Conservation (phyloP, 2,113 vertebrate species). For the Mugil cephalus region DNA sequence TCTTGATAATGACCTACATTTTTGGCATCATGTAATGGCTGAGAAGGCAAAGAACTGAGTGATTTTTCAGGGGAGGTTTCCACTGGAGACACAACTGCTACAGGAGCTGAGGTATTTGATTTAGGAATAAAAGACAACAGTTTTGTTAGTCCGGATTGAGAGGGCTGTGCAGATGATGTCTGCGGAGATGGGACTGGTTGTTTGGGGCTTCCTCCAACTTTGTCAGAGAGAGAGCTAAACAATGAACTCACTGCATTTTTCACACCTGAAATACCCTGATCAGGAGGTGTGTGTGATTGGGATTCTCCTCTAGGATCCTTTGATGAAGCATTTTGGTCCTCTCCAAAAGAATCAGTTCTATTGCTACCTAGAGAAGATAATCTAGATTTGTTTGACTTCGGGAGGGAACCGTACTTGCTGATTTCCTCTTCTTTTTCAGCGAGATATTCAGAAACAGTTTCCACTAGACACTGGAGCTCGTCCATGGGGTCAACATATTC, state of each 20-base stretch:
- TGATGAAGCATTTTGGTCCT: slow-evolving; percentile 66
- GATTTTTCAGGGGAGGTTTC: slow-evolving; percentile 76
- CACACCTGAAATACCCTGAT: slow-evolving; percentile 82
- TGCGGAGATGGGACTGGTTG: slow-evolving; percentile 79
- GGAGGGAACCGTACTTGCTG: slow-evolving; percentile 89
- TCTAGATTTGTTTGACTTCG: slow-evolving; percentile 83
- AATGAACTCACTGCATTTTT: slow-evolving; percentile 90
- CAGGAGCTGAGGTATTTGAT: slow-evolving; percentile 72
- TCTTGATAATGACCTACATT: slow-evolving; percentile 42
- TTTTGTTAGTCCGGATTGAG: slow-evolving; percentile 81
- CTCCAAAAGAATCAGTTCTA: slow-evolving; percentile 74
- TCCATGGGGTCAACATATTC: slow-evolving; percentile 91
- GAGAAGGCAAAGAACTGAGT: slow-evolving; percentile 72
- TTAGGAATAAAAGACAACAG: slow-evolving; percentile 82
- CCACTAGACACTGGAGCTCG: slow-evolving; percentile 95
- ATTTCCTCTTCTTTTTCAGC: slow-evolving; percentile 98
- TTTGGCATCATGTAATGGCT: slow-evolving; percentile 61
- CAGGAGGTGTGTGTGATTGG: slow-evolving; percentile 62
- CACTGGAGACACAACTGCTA: slow-evolving; percentile 77
- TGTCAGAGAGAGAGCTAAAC: slow-evolving; percentile 90
- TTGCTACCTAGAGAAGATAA: slow-evolving; percentile 77
- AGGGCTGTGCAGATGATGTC: slow-evolving; percentile 64
- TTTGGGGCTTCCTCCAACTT: slow-evolving; percentile 86
- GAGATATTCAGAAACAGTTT: slow-evolving; percentile 97
- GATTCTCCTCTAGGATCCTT: slow-evolving; percentile 69